These are phyloP conservation scores for Puffinus mauretanicus DNA, from an alignment of 2,113 vertebrate genomes.

Conservation along the genomic window DNA sequence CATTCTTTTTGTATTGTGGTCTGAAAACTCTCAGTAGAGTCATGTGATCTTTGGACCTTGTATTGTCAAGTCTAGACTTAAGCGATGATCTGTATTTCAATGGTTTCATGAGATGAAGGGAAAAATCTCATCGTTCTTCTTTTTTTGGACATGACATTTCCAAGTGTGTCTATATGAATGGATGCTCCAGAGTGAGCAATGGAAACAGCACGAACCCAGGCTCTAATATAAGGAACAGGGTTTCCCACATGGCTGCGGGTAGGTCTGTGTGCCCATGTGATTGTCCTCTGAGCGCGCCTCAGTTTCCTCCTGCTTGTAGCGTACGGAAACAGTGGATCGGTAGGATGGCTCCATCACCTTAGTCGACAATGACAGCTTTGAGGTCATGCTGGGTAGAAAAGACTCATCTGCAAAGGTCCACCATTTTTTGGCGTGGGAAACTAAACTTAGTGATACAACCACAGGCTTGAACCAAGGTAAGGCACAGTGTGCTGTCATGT, in stretches of 20 bases:
- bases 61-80: background rate
- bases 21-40: background rate
- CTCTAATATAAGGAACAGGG: background rate
- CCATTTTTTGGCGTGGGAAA: background rate
- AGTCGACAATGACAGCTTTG: background rate
- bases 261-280: background rate
- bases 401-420: background rate
- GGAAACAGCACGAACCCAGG: background rate
- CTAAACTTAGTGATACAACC: background rate
- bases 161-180: background rate
- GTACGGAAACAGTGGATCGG: rapidly evolving
- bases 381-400: background rate
- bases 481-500: background rate
- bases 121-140: rapidly evolving
- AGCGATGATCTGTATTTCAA: background rate
- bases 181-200: background rate
- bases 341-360: background rate
- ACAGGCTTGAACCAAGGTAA: background rate
- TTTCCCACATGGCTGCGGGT: background rate
- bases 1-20: background rate
- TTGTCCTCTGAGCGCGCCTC: background rate
- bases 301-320: background rate
- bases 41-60: background rate
- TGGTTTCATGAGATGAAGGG: background rate
- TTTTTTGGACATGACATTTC: background rate